A percentile compares a stretch with the other conserved stretches of the same genome.
phyloP scores from a whole-genome alignment of 2,888 invertebrate genomes.

The Zaprionus obscuricornis region DNA sequence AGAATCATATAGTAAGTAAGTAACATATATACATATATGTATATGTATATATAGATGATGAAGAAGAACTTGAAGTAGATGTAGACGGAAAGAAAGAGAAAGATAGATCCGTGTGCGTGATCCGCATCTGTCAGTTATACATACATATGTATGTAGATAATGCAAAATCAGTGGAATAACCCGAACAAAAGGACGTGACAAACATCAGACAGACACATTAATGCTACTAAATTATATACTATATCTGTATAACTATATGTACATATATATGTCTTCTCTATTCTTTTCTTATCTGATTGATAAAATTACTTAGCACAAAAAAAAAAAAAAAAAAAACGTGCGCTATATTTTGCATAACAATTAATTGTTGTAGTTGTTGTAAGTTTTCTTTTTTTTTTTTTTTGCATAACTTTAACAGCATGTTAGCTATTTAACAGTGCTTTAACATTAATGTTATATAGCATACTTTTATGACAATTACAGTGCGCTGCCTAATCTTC shows the following conservation, averaged over 20 bases:
- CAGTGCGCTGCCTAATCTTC: no score
- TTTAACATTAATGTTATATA: not conserved
- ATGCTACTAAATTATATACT: no score
- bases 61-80: slow-evolving; percentile 1
- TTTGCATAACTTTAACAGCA: not conserved
- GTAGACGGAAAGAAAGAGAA: slow-evolving; percentile 1
- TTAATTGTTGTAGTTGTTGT: no score
- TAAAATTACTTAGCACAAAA: slow-evolving; percentile 4
- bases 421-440: no score
- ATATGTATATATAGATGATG: no score
- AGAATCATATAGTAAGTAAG: no score
- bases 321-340: slow-evolving; percentile 1
- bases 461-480: slow-evolving; percentile 35
- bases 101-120: slow-evolving; percentile 37
- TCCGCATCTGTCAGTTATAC: slow-evolving; percentile 36
- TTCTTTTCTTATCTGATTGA: not conserved
- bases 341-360: slow-evolving; percentile 39
- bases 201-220: no score
- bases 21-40: no score
- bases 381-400: no score
- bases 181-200: slow-evolving; percentile 50
- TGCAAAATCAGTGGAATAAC: slow-evolving; percentile 30
- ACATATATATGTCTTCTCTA: no score
- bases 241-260: no score
- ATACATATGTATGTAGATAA: not conserved